Evolutionary conservation across 2,888 invertebrate species (phyloP).

Genomic region (Apodemia hepburni): DNA sequence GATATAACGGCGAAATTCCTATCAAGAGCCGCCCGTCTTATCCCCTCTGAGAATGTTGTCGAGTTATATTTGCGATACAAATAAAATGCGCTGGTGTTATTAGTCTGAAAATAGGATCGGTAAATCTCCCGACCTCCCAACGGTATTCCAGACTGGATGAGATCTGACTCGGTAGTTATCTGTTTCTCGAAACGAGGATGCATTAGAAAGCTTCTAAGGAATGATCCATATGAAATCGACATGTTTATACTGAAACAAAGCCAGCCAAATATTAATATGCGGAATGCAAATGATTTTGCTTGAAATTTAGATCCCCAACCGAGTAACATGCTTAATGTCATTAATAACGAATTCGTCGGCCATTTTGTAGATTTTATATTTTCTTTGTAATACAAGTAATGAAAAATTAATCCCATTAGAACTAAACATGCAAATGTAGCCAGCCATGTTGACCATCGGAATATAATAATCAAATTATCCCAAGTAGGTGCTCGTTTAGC

Average conservation of each 20-base stretch:
- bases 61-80: conserved; percentile 70
- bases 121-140: conserved; percentile 73
- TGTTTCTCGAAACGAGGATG: conserved; percentile 75
- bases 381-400: conserved; percentile 59
- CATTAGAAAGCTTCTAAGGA: conserved; percentile 73
- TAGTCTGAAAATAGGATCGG: conserved; percentile 71
- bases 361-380: conserved; percentile 53
- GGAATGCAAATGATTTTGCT: conserved; percentile 60
- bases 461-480: conserved; percentile 70
- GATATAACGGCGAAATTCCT: conserved; percentile 69
- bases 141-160: conserved; percentile 62
- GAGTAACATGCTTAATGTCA: conserved; percentile 69
- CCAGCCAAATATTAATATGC: conserved; percentile 68
- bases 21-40: conserved; percentile 54
- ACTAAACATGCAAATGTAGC: conserved; percentile 57
- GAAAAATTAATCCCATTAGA: conserved; percentile 59
- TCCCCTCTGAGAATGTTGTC: conserved; percentile 62
- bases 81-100: conserved; percentile 70
- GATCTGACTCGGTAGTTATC: conserved; percentile 65
- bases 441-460: conserved; percentile 70
- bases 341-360: conserved; percentile 68
- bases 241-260: conserved; percentile 72
- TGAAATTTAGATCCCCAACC: conserved; percentile 67
- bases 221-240: conserved; percentile 73
- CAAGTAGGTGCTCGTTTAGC: conserved; percentile 65